Evolutionary conservation across 2,888 invertebrate species (phyloP), one percentile per base, ranked within the genome.

Genomic region (Lordiphosa andalusiaca): DNA sequence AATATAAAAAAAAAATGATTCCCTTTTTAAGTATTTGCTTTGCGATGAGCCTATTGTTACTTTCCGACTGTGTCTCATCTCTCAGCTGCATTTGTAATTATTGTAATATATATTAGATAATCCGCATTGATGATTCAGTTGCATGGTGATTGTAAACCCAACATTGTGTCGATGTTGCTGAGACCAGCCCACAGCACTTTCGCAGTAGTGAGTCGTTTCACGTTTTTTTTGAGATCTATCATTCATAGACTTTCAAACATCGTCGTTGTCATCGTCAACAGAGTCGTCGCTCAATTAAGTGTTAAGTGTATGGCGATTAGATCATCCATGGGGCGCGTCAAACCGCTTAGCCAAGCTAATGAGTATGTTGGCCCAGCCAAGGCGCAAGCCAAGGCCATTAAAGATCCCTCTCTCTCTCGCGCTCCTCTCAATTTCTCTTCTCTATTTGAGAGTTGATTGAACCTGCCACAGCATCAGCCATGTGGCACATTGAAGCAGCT

Each of bases 221-320:
- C 51, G 21, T 47, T 53, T 49, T 52, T 62, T 49, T 52, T 62
- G 56, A 55, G 61, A 73, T 73, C 69, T 69, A 73, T 72, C 61
- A 66, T 58, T 33, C 21, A 52, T 36, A 38, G 54, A 65, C 61
- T 71, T 72, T 65, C 50, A 50, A 51, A 16, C 44, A 44, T 33
- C n/a, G 25, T 39, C 19, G 38, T 39, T 25, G 50, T 19, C 39
- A 13, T 25, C 33, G 21, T 30, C 36, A 23, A 10, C 16, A 9
- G 46, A 33, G 46, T 13, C 13, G 35, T 16, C 35, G 41, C 35
- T 50, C 57, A 62, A 65, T 68, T 68, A 65, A 71, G 75, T 74
- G 71, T 58, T 71, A 74, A 74, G 72, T 74, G 72, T 60, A 59
- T 47, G 59, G 35, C 59, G 75, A 73, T 73, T 73, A 74, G 75